Base-by-base conservation (phyloP, 1,140 invertebrate genomes). In the Tetragnatha versicolor region DNA sequence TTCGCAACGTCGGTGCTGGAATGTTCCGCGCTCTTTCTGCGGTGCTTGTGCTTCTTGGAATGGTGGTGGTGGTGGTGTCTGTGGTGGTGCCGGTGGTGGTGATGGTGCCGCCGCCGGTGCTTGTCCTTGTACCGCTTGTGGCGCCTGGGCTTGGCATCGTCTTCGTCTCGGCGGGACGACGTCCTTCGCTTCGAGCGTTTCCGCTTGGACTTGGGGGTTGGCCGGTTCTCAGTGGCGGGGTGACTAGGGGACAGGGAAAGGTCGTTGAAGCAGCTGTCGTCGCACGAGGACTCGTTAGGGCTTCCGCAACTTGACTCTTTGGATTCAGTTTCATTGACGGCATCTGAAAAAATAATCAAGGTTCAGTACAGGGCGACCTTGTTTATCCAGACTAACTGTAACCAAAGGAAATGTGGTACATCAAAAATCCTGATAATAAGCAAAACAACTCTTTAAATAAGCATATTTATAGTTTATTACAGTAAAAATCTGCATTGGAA, bases 41-140 rank as follows among this genome's bases (percentile, higher is more conserved):
- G 25, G 35, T 77, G 73, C 14, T 66, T 77, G 2, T 49, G 45
- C 22, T 77, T 77, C 31, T 77, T 77, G 58, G 73, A 77, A 77
- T 77, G 73, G 55, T 77, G 73, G 20, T 77, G 73, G 22, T 77
- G 73, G 33, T 77, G 73, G 37, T 77, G 73, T 7, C 66, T 60
- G 33, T 66, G 58, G 25, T 61, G 73, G 55, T 65, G 73, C 12
- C 39, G 73, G 22, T 66, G 60, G 33, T 77, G 73, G 47, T 66
- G 73, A 12, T 77, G 73, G 31, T 77, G 73, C 29, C 66, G 73
- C 33, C 47, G 65, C 31, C 61, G 73, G 31, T 77, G 73, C 61
- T 77, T 77, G 3, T 77, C 73, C 39, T 77, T 77, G 61, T 77
- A 77, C 55, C 66, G 65, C 33, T 77, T 77, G 33, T 77, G 73